phyloP scores from a whole-genome alignment of 2,888 invertebrate genomes.

The Glaucopsyche alexis region DNA sequence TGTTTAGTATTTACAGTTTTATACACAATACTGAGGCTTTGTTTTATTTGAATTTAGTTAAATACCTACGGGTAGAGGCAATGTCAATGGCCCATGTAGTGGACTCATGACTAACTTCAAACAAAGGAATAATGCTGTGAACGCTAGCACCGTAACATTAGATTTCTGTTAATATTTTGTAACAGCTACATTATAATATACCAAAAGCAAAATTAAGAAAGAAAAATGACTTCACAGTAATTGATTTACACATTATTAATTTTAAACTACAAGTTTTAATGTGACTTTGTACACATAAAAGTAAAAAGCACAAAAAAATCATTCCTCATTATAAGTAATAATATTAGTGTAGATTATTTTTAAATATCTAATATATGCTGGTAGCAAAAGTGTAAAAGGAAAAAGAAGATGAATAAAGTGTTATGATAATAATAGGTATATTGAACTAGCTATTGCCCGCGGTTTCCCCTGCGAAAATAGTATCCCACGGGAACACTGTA shows the following conservation, averaged over 20 bases:
- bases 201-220: not conserved
- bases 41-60: not conserved
- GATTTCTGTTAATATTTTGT: constrained; percentile 2
- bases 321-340: too few species aligned
- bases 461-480: too few species aligned
- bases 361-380: too few species aligned
- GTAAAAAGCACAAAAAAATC: too few species aligned
- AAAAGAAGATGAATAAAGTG: too few species aligned
- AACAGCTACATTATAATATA: constrained; percentile 3
- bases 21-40: not conserved
- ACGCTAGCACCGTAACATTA: not conserved
- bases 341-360: too few species aligned
- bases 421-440: too few species aligned
- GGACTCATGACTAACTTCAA: constrained; percentile 11
- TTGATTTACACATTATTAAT: too few species aligned
- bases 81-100: constrained; percentile 6
- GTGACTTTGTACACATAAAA: too few species aligned
- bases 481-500: too few species aligned
- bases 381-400: too few species aligned
- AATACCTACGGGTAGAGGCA: not conserved
- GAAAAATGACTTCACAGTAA: not conserved
- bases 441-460: too few species aligned
- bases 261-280: not conserved
- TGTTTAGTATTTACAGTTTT: not conserved
- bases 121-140: constrained; percentile 12